A percentile compares a stretch with the other conserved stretches of the same genome.
phyloP scores from a whole-genome alignment of 2,113 vertebrate genomes.

The Trematocara nigrifrons region DNA sequence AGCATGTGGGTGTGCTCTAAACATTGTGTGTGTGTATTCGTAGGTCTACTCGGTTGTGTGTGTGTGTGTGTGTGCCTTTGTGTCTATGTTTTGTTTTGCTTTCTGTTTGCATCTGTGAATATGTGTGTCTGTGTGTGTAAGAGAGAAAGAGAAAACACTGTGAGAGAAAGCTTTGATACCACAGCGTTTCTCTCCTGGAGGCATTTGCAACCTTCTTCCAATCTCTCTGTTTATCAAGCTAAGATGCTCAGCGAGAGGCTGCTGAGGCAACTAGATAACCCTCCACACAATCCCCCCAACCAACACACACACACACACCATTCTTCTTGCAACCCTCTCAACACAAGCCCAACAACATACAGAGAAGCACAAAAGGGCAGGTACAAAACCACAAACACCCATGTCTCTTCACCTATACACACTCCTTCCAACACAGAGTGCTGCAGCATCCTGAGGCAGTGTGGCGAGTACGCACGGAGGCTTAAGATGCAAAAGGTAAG shows the following conservation, averaged over 20 bases:
- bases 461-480: conserved; percentile 7
- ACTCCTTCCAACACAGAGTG: conserved; percentile 3
- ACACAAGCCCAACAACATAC: conserved; percentile 22
- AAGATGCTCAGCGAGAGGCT: conserved; percentile 45
- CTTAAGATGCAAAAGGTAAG: conserved; percentile 33
- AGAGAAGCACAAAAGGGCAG: neutral
- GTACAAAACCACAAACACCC: neutral
- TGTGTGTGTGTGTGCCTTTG: neutral
- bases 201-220: conserved; percentile 53
- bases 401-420: conserved; percentile 20
- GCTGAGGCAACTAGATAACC: conserved; percentile 60
- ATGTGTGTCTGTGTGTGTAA: neutral
- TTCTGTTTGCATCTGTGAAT: neutral
- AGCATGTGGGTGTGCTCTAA: neutral
- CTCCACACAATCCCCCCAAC: neutral
- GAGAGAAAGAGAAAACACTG: neutral
- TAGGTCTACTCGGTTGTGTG: neutral
- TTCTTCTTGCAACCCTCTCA: neutral
- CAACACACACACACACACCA: neutral
- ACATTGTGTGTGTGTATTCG: neutral
- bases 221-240: conserved; percentile 52
- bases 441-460: conserved; percentile 21
- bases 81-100: neutral
- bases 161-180: conserved; percentile 54
- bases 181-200: conserved; percentile 53